Percentiles rank a stretch among this genome's conserved stretches.
These are phyloP conservation scores for Pipistrellus nathusii DNA, from an alignment of 2,797 vertebrate genomes.

Conservation along the genomic window DNA sequence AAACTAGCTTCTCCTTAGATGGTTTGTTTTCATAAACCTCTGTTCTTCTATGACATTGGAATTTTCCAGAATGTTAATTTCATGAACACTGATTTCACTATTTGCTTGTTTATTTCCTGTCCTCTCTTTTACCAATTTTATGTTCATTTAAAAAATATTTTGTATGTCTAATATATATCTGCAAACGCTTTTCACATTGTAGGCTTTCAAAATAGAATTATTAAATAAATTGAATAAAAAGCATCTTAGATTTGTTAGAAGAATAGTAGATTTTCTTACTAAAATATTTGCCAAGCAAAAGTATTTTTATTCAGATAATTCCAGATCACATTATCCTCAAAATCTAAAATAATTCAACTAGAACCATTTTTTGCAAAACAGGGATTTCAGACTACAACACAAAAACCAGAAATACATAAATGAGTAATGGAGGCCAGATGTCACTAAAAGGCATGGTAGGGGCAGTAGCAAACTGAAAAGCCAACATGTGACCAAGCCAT, in stretches of 20 bases:
- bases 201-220: neutral
- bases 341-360: neutral
- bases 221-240: neutral
- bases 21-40: neutral
- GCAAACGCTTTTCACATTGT: neutral
- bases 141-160: neutral
- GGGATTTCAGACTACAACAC: neutral
- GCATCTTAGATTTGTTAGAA: neutral
- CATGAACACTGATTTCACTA: neutral
- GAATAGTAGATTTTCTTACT: neutral
- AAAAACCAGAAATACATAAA: neutral
- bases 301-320: conserved; percentile 24
- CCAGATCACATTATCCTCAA: neutral
- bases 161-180: neutral
- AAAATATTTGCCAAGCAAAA: neutral
- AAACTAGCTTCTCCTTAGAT: neutral
- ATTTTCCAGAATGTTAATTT: neutral
- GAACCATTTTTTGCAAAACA: neutral
- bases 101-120: neutral
- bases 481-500: fast-evolving
- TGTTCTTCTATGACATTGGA: neutral
- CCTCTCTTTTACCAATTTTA: neutral
- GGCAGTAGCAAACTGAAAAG: neutral
- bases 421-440: neutral
- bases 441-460: neutral